These are phyloP conservation scores for Pimephales promelas DNA, from an alignment of 2,113 vertebrate genomes.

Conservation along the genomic window DNA sequence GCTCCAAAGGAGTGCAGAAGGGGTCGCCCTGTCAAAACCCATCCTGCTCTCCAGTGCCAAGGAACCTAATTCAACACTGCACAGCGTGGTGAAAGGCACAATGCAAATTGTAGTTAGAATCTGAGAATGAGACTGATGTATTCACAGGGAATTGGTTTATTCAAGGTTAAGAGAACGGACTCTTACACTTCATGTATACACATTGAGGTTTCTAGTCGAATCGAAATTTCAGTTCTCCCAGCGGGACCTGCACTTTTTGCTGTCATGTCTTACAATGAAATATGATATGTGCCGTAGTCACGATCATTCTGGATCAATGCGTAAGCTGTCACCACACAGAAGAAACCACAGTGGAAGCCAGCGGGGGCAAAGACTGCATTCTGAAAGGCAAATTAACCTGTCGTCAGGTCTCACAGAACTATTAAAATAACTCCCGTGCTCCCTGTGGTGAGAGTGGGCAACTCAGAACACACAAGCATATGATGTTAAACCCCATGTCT, in stretches of 20 bases:
- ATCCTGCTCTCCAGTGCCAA: conserved; percentile 46
- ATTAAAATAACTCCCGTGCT: conserved; percentile 50
- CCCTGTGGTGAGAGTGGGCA: conserved; percentile 25
- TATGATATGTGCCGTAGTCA: conserved; percentile 37
- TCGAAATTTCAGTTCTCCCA: conserved; percentile 9
- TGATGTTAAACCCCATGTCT: conserved; percentile 44
- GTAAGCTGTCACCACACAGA: conserved; percentile 45
- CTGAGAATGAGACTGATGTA: not conserved
- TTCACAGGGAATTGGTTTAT: conserved; percentile 26
- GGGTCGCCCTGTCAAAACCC: conserved; percentile 54
- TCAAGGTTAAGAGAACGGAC: conserved; percentile 19
- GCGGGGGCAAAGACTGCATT: conserved; percentile 43
- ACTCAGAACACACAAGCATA: conserved; percentile 34
- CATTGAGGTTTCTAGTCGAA: not conserved
- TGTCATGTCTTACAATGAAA: conserved; percentile 38
- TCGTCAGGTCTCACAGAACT: conserved; percentile 48
- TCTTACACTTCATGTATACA: not conserved
- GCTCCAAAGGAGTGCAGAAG: conserved; percentile 47
- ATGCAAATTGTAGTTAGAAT: not conserved
- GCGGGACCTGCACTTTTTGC: conserved; percentile 20
- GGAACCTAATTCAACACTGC: conserved; percentile 49
- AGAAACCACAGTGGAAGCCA: conserved; percentile 33
- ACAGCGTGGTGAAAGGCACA: not conserved
- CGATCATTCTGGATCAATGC: conserved; percentile 46
- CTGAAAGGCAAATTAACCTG: conserved; percentile 57